Base-by-base conservation (phyloP, 1,140 invertebrate genomes). In the Cydia splendana region DNA sequence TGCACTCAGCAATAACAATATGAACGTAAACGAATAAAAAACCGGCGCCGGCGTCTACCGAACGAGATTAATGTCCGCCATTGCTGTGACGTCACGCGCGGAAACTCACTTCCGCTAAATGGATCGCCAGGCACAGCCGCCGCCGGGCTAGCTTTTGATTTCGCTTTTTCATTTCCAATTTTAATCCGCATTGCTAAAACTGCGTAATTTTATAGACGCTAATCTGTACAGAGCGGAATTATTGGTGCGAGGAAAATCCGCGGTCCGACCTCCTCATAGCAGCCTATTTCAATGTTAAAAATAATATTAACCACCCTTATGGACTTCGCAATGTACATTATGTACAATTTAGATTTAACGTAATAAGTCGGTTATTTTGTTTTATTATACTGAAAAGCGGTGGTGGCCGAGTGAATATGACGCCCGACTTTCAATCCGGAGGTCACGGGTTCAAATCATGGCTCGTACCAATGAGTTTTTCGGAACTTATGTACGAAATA, bases 11-110 rank as follows among this genome's bases (percentile, higher is more conserved):
- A 62, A 18, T 71, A 71, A 71, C 34, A 71, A 69, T 69, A 18
- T 42, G 5, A 42, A 38, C 10, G 34, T 71, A 71, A 71, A 38
- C 67, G 34, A 71, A 62, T 62, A 71, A 71, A 67, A 71, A 71
- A 45, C 34, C 67, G 67, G 30, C 67, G 67, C 67, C 67, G 67
- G 67, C 67, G 67, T 71, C 67, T 38, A 71, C 67, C 67, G 67
- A 71, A 71, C 67, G 67, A 71, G 67, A 71, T 71, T 71, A 71
- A 71, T 71, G 67, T 71, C 67, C 67, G 67, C 67, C 67, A 71
- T 71, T 20, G 67, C 67, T 71, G 67, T 71, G 67, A 71, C 67
- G 67, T 71, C 67, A 71, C 67, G 67, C 67, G 67, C 34, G 67
- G 67, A 71, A 71, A 71, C 67, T 71, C 38, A 71, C 67, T 71